Evolutionary conservation across 2,888 invertebrate genomes (phyloP).

Genomic region (Andrena trimmerana): DNA sequence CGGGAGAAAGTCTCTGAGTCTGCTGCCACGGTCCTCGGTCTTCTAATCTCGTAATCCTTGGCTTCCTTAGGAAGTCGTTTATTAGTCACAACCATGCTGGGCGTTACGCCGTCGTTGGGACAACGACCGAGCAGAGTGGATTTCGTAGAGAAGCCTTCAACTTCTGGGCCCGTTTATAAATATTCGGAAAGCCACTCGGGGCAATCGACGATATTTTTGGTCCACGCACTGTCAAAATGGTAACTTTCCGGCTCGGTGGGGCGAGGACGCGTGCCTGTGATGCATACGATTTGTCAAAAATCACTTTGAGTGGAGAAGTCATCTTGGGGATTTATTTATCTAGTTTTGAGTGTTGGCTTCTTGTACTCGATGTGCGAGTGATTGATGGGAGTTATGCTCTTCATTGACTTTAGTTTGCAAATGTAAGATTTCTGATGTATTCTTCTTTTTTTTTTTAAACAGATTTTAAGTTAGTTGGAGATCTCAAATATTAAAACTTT

Average conservation of each 20-base stretch:
- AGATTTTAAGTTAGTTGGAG: no score
- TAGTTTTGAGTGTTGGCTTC: no score
- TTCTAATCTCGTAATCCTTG: constrained; percentile 84
- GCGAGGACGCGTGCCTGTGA: not conserved
- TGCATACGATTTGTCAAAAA: not conserved
- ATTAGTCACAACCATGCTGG: constrained; percentile 80
- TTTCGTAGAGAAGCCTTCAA: constrained; percentile 51
- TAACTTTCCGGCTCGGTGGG: not conserved
- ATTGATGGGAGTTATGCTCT: no score
- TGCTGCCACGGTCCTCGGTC: constrained; percentile 53
- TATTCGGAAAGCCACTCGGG: constrained; percentile 37
- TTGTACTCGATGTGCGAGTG: no score
- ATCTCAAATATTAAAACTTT: no score
- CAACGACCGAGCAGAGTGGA: constrained; percentile 62
- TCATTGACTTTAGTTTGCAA: no score
- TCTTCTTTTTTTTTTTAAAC: no score
- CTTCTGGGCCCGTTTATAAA: constrained; percentile 59
- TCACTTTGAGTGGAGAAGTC: not conserved
- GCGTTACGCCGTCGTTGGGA: constrained; percentile 69
- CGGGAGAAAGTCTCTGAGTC: constrained; percentile 68
- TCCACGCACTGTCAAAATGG: not conserved
- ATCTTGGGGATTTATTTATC: no score
- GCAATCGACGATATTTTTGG: constrained; percentile 43
- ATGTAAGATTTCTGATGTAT: no score
- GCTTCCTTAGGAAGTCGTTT: constrained; percentile 85